Evolutionary conservation across 1,140 invertebrate genomes (phyloP), one percentile per base, ranked within the genome.

Genomic region (Platyura marginata): DNA sequence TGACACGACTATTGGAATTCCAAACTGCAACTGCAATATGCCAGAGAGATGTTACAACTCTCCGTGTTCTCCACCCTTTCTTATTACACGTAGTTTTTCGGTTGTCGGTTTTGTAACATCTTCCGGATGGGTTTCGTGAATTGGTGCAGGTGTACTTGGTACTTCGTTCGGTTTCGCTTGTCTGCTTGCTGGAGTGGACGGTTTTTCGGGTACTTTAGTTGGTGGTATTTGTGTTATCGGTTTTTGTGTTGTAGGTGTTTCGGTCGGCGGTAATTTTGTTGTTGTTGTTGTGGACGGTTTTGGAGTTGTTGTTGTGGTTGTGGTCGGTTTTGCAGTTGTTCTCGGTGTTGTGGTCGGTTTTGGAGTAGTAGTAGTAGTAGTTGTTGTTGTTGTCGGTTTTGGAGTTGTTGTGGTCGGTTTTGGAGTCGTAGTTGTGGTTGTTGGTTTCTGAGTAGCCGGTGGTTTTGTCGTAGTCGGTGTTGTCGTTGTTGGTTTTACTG

Each of bases 71-170:
- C 69, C 69, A 46, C 61, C 64, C 47, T 69, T 70, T 46, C 64
- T 71, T 38, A 72, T 73, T 5, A 73, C 67, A 55, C 71, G 72
- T 21, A 73, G 55, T 43, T 61, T 67, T 47, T 69, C 68, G 37
- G 63, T 62, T 42, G 55, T 58, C 3, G 69, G 69, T 23, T 66
- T 69, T 29, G 51, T 49, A n/a, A 66, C 70, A 43, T 71, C 69
- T 2, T 59, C 59, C 4, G 63, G 60, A 36, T 71, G 69, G 16
- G 66, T 54, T 51, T 73, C 70, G 44, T 60, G 54, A 3, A 73
- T 61, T 3, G 70, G 70, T 40, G 67, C 69, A 34, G 61, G 55
- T 41, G 65, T 55, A 1, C 49, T 48, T n/a, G n/a, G n/a, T n/a
- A n/a, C n/a, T n/a, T n/a, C n/a, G n/a, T n/a, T n/a, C 11, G 38